Conservation (phyloP, 1,140 invertebrate species). For the Nasonia vitripennis region DNA sequence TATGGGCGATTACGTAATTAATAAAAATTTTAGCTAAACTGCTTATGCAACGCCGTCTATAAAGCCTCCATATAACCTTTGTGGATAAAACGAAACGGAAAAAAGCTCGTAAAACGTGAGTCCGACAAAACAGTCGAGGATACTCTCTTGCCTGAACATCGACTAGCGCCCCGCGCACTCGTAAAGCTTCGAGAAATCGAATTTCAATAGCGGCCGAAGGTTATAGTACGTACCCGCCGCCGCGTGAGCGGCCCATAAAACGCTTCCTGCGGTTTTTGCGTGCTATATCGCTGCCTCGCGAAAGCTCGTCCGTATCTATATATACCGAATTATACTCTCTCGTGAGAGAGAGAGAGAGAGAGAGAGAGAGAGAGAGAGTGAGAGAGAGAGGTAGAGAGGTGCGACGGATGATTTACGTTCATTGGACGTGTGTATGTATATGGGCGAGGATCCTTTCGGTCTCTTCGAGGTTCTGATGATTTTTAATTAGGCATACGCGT, state of each 20-base stretch:
- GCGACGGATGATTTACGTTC: neutral
- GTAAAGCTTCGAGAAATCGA: constrained; percentile 39
- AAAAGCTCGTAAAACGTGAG: neutral
- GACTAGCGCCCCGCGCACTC: neutral
- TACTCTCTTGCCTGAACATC: too few species aligned
- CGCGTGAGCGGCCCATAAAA: constrained; percentile 16
- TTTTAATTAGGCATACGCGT: neutral
- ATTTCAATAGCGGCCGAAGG: constrained; percentile 5
- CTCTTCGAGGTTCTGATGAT: neutral
- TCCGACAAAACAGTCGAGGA: too few species aligned
- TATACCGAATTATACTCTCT: too few species aligned
- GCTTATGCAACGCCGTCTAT: neutral
- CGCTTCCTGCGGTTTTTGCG: neutral
- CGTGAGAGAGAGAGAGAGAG: too few species aligned
- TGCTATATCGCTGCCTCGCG: neutral
- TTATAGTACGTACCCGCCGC: neutral
- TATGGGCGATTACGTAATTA: neutral
- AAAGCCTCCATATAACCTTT: neutral
- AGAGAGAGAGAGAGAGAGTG: too few species aligned
- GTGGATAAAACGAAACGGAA: neutral
- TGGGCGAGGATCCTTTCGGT: neutral
- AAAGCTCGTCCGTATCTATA: neutral
- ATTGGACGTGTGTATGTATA: neutral
- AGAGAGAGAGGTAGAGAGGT: too few species aligned
- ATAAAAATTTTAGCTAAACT: neutral